A percentile compares a stretch with the other conserved stretches of the same genome.
Conservation (phyloP, 1,140 invertebrate species). For the Drosophila fuyamai region DNA sequence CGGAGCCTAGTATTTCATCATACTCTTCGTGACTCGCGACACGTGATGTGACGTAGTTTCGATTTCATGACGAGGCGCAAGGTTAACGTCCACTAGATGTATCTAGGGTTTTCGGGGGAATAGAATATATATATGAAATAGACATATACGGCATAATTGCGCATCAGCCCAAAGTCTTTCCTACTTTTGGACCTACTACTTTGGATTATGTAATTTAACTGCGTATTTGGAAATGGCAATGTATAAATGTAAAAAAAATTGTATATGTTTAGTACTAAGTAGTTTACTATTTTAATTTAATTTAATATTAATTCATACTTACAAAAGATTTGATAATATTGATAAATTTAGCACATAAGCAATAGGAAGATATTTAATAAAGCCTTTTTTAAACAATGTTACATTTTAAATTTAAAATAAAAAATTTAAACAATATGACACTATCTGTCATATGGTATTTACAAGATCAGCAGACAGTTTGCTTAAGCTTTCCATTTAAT, state of each 20-base stretch:
- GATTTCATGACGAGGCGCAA: slow-evolving; percentile 40
- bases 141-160: background rate
- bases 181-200: background rate
- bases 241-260: no score
- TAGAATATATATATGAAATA: background rate
- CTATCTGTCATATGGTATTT: slow-evolving; percentile 5
- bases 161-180: no score
- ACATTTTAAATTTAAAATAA: no score
- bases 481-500: slow-evolving; percentile 22
- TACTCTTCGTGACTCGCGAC: slow-evolving; percentile 3
- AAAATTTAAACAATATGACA: background rate
- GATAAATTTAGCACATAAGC: no score
- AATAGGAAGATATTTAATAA: no score
- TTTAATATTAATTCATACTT: no score
- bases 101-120: slow-evolving; percentile 6
- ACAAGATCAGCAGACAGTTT: background rate
- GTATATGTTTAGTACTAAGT: no score
- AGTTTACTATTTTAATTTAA: no score
- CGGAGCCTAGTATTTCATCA: slow-evolving; percentile 38
- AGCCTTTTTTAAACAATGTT: no score
- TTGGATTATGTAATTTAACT: background rate
- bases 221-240: background rate
- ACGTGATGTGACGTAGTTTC: slow-evolving; percentile 46
- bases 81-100: slow-evolving; percentile 12
- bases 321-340: no score